Evolutionary conservation across 1,140 invertebrate species (phyloP).

Genomic region (Drosophila virilis): DNA sequence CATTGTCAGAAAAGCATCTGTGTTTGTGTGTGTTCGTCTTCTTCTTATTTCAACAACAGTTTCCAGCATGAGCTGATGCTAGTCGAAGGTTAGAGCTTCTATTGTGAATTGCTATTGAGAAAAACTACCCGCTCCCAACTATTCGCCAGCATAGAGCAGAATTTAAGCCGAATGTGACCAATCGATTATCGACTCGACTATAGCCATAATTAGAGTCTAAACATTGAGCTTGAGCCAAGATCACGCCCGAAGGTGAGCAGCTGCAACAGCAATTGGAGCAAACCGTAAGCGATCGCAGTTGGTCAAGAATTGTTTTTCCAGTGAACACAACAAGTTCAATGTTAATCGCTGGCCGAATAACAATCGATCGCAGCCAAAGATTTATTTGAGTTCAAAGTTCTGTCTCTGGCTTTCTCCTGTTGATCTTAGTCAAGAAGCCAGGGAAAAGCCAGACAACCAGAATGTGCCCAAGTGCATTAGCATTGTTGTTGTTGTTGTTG

Average conservation of each 20-base stretch:
- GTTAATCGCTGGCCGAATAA: background rate
- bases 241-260: constrained; percentile 49
- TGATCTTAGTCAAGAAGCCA: background rate
- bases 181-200: constrained; percentile 46
- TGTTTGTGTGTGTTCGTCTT: no score
- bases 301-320: background rate
- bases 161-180: constrained; percentile 22
- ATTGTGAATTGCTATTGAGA: no score
- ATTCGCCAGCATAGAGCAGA: background rate
- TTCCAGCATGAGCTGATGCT: no score
- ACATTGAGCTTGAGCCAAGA: constrained; percentile 40
- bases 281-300: background rate
- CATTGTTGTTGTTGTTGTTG: constrained; percentile 1
- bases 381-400: constrained; percentile 4
- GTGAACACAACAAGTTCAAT: background rate
- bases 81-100: background rate
- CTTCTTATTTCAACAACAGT: no score
- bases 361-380: constrained; percentile 4
- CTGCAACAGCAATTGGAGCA: constrained; percentile 23
- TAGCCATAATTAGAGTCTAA: constrained; percentile 51
- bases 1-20: no score
- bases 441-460: background rate
- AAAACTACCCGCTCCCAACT: background rate
- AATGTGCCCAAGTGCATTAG: constrained; percentile 8
- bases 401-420: constrained; percentile 12